These are phyloP conservation scores for Graptemys geographica DNA, from an alignment of 2,797 vertebrate species.

Conservation along the genomic window DNA sequence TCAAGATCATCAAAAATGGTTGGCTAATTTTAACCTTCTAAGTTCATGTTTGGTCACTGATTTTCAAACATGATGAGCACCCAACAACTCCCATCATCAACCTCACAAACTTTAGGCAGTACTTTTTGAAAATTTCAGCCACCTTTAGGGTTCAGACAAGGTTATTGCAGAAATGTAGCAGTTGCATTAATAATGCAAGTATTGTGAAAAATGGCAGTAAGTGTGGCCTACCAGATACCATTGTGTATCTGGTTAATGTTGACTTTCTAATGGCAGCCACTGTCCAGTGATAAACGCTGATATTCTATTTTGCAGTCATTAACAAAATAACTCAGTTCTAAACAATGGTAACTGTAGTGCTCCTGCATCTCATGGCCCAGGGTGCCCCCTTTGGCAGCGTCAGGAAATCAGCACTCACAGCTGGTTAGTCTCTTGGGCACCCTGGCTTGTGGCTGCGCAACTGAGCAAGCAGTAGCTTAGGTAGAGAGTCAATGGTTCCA, in stretches of 20 bases:
- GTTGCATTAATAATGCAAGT: neutral
- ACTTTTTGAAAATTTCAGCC: neutral
- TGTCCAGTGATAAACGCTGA: neutral
- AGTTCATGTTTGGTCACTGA: neutral
- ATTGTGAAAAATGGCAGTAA: neutral
- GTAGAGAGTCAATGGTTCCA: neutral
- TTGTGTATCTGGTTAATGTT: neutral
- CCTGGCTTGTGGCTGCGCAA: no score
- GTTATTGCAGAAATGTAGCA: neutral
- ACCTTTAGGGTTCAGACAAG: neutral
- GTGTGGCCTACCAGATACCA: neutral
- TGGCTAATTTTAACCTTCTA: neutral
- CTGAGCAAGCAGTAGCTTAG: neutral
- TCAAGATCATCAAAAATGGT: neutral
- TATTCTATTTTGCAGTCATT: neutral
- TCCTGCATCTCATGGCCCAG: neutral
- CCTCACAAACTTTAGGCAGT: neutral
- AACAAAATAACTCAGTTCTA: neutral
- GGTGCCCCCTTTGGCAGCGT: neutral
- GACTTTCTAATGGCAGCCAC: neutral
- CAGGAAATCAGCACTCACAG: neutral
- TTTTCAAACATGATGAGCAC: neutral
- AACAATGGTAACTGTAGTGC: neutral
- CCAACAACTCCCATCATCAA: neutral
- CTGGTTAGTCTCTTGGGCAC: neutral